phyloP scores from a whole-genome alignment of 2,797 vertebrate genomes.

The Myotis daubentonii region DNA sequence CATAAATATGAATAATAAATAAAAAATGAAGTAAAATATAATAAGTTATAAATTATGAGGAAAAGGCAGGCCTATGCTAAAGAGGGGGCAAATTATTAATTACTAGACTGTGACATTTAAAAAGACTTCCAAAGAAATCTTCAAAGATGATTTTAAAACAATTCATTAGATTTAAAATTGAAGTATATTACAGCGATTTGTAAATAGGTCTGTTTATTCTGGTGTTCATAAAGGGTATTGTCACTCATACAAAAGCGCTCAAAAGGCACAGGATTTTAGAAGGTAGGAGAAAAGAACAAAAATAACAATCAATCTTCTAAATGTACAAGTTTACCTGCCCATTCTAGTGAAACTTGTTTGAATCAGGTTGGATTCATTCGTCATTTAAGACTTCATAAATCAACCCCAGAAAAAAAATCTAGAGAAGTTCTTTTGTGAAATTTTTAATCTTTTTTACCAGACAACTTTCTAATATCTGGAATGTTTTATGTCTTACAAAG shows the following conservation, averaged over 20 bases:
- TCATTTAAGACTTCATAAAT: slow-evolving; percentile 44
- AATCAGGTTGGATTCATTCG: not conserved
- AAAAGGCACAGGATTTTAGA: not conserved
- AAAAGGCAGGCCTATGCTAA: not conserved
- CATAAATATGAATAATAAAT: not conserved
- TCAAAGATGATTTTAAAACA: not conserved
- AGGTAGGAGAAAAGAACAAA: not conserved
- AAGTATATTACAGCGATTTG: not conserved
- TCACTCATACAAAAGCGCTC: not conserved
- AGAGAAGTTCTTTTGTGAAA: not conserved
- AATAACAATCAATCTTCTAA: not conserved
- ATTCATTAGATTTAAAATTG: not conserved
- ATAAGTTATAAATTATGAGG: not conserved
- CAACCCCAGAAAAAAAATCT: not conserved
- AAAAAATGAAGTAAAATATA: not conserved
- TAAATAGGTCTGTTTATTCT: not conserved
- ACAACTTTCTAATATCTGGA: not conserved
- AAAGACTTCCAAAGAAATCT: not conserved
- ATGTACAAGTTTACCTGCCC: not conserved
- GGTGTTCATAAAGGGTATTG: not conserved
- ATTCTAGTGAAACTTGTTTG: not conserved
- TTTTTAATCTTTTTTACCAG: not conserved
- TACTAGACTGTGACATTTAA: not conserved
- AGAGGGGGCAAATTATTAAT: not conserved
- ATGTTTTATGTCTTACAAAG: not conserved